phyloP scores from a whole-genome alignment of 2,888 invertebrate genomes.

The Melangyna quadrimaculata region DNA sequence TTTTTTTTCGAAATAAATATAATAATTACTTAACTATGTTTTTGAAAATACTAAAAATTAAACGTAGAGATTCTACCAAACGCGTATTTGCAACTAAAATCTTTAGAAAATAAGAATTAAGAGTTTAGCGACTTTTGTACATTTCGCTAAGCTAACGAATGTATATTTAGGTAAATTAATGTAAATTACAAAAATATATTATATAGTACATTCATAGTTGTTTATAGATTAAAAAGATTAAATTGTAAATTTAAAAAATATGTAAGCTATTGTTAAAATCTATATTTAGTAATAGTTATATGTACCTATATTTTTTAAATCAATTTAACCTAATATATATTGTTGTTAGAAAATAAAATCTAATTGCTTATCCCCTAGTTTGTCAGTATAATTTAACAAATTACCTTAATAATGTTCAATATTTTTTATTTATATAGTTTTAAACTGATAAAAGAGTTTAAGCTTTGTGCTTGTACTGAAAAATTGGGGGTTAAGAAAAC shows the following conservation, averaged over 20 bases:
- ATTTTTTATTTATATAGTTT: not conserved
- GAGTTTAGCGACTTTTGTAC: constrained; percentile 69
- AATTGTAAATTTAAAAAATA: not conserved
- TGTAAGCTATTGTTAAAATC: not conserved
- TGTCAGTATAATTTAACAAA: not conserved
- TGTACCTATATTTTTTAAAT: constrained; percentile 17
- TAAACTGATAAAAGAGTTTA: not conserved
- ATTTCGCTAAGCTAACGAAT: constrained; percentile 69
- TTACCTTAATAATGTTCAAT: not conserved
- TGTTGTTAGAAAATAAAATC: not conserved
- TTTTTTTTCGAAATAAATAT: constrained; percentile 18
- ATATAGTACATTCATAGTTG: too few species aligned
- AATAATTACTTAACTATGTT: constrained; percentile 32
- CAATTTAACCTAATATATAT: constrained; percentile 2
- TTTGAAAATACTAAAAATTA: constrained; percentile 41
- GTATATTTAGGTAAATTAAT: constrained; percentile 25
- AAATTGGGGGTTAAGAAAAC: not conserved
- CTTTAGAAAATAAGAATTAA: constrained; percentile 53
- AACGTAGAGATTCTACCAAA: constrained; percentile 64
- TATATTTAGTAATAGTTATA: constrained; percentile 27
- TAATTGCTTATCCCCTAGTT: not conserved
- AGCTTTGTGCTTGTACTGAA: not conserved
- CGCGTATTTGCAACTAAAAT: constrained; percentile 70
- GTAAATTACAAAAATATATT: not conserved
- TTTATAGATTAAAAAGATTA: not conserved